Conservation (phyloP, 2,888 invertebrate genomes). For the Apomyelois bistriatella region DNA sequence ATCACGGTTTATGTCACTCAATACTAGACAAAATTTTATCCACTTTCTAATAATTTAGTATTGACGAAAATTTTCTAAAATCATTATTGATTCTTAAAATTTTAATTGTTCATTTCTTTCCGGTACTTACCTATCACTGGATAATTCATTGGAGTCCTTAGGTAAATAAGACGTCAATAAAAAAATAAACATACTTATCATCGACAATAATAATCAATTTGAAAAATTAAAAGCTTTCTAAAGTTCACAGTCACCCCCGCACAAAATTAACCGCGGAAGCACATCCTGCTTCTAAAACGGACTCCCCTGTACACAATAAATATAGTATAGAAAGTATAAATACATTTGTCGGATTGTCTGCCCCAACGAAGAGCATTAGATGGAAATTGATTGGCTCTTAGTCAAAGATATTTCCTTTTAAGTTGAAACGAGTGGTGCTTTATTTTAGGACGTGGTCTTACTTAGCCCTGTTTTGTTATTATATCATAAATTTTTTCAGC, state of each 20-base stretch:
- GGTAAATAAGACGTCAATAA: neutral
- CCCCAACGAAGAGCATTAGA: neutral
- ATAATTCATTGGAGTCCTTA: too few relatives aligned
- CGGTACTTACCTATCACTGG: too few relatives aligned
- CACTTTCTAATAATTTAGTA: too few relatives aligned
- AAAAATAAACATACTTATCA: neutral
- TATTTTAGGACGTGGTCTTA: slow-evolving; percentile 1
- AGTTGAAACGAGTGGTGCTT: neutral
- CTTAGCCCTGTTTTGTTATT: neutral
- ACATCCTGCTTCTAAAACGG: slow-evolving; percentile 26
- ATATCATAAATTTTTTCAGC: too few relatives aligned
- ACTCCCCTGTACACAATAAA: slow-evolving; percentile 12
- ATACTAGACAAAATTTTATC: neutral
- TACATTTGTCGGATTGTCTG: neutral
- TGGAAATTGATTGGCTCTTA: slow-evolving; percentile 8
- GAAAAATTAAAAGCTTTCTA: neutral
- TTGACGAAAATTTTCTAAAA: too few relatives aligned
- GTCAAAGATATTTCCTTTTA: slow-evolving; percentile 9
- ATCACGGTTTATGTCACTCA: neutral
- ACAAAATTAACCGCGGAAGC: slow-evolving; percentile 33
- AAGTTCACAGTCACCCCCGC: slow-evolving; percentile 8
- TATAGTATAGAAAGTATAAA: slow-evolving; percentile 7
- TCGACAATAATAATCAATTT: neutral
- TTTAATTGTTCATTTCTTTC: too few relatives aligned
- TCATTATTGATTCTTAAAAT: too few relatives aligned